Conservation (phyloP, 1,140 invertebrate species). For the Trichonephila inaurata region DNA sequence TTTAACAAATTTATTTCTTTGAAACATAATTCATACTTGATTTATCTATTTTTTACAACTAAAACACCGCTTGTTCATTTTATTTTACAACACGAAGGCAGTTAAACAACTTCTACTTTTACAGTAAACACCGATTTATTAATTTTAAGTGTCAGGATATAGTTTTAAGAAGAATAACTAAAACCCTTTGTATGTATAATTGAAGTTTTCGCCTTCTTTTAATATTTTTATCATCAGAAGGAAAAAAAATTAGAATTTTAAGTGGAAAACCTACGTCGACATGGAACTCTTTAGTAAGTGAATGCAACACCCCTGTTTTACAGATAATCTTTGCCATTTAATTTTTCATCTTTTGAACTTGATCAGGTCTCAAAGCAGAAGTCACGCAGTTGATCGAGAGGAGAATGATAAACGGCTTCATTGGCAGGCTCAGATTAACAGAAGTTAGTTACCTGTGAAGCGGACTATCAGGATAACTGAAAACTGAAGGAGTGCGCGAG, state of each 20-base stretch:
- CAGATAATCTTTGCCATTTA: background rate
- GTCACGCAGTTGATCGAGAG: constrained; percentile 55
- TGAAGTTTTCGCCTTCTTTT: background rate
- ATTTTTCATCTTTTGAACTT: background rate
- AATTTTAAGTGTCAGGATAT: too few relatives aligned
- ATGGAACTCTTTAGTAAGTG: background rate
- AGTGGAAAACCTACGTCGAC: background rate
- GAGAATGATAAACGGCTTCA: constrained; percentile 64
- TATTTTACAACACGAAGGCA: too few relatives aligned
- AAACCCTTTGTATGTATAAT: too few relatives aligned
- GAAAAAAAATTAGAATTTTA: background rate
- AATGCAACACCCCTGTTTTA: background rate
- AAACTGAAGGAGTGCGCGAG: constrained; percentile 17
- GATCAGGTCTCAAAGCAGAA: constrained; percentile 26
- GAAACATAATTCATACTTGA: too few relatives aligned
- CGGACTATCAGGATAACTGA: constrained; percentile 58
- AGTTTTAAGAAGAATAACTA: too few relatives aligned
- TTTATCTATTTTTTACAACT: too few relatives aligned
- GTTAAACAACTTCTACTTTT: too few relatives aligned
- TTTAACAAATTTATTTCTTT: too few relatives aligned
- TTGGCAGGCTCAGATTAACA: constrained; percentile 69
- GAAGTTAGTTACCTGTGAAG: constrained; percentile 62
- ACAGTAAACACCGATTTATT: too few relatives aligned
- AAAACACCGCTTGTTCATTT: too few relatives aligned
- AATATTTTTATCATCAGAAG: background rate